These are phyloP conservation scores for Callinectes sapidus DNA, from an alignment of 2,888 invertebrate species.

Conservation along the genomic window DNA sequence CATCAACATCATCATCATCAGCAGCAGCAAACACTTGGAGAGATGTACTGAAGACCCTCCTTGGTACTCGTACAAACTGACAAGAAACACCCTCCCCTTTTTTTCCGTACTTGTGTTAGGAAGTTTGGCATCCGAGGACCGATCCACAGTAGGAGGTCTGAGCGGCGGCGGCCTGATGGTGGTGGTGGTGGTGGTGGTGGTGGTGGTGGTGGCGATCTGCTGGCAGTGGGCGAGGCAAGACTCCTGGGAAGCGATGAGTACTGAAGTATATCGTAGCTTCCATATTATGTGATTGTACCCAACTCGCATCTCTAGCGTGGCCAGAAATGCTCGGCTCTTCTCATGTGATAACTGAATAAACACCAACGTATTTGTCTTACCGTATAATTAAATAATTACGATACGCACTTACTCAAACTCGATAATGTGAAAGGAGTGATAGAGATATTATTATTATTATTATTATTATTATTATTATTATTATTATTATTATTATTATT, in stretches of 20 bases:
- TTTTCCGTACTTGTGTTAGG: neutral
- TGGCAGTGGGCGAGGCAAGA: too few relatives aligned
- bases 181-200: too few relatives aligned
- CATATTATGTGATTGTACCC: too few relatives aligned
- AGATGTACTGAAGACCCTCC: neutral
- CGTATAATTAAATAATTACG: neutral
- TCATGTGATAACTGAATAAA: neutral
- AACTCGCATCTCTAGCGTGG: neutral
- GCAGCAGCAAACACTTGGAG: neutral
- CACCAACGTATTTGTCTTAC: neutral
- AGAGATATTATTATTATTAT: too few relatives aligned
- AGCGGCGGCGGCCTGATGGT: too few relatives aligned
- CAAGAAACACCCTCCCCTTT: neutral
- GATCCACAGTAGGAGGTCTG: too few relatives aligned
- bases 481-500: neutral
- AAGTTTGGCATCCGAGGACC: too few relatives aligned
- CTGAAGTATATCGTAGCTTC: too few relatives aligned
- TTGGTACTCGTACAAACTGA: neutral
- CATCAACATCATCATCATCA: neutral
- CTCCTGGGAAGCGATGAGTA: too few relatives aligned
- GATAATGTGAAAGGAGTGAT: neutral
- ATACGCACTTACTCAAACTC: neutral
- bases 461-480: too few relatives aligned
- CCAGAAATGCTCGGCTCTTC: neutral
- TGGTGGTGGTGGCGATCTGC: too few relatives aligned